Percentiles rank a stretch among this genome's conserved stretches.
These are phyloP conservation scores for Philypnodon macrostomus DNA, from an alignment of 2,797 vertebrate genomes.

Conservation along the genomic window DNA sequence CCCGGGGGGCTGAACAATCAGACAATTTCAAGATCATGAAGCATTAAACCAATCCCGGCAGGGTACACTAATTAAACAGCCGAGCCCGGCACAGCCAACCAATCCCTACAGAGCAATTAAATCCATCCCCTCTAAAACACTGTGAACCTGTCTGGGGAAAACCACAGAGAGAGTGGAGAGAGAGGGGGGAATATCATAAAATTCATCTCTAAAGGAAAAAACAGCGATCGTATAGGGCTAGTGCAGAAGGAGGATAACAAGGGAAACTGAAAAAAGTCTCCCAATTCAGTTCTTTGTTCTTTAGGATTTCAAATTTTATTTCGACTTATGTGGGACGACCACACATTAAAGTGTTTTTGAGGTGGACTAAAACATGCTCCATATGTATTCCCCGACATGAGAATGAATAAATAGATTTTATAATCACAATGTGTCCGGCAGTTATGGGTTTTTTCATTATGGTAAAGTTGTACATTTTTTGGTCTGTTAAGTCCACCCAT, in stretches of 20 bases:
- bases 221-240: slow-evolving; percentile 54
- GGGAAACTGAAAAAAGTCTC: slow-evolving; percentile 83
- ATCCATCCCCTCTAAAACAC: slow-evolving; percentile 99
- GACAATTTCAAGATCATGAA: slow-evolving; percentile 98
- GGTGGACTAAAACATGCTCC: too few species aligned
- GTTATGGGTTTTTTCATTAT: too few species aligned
- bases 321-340: too few species aligned
- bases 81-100: slow-evolving; percentile 99
- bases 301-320: slow-evolving; percentile 61
- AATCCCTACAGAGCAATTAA: slow-evolving; percentile 99
- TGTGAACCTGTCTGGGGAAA: slow-evolving; percentile 95
- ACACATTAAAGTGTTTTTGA: too few species aligned
- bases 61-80: slow-evolving; percentile 99
- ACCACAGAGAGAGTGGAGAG: slow-evolving; percentile 65
- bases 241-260: slow-evolving; percentile 82
- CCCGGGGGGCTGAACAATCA: slow-evolving; percentile 93
- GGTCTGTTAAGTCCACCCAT: too few species aligned
- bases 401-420: too few species aligned
- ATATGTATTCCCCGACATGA: too few species aligned
- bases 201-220: slow-evolving; percentile 83
- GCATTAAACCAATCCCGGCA: slow-evolving; percentile 98
- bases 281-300: slow-evolving; percentile 86
- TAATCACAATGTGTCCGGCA: too few species aligned
- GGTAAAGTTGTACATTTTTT: too few species aligned
- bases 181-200: slow-evolving; percentile 84